These are phyloP conservation scores for Mus pahari DNA, from an alignment of 2,113 vertebrate genomes.

Conservation along the genomic window DNA sequence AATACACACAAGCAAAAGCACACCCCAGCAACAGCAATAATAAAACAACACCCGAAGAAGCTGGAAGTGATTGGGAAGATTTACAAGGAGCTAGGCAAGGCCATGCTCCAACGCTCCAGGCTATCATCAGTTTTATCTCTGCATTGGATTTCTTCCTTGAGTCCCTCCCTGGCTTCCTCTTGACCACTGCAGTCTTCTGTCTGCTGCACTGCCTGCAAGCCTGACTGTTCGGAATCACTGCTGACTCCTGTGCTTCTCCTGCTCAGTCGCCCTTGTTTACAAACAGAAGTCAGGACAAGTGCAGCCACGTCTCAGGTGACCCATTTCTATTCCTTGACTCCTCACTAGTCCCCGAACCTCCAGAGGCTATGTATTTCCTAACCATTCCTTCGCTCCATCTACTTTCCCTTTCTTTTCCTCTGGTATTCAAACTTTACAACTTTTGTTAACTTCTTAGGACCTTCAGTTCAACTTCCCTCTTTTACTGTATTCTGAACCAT, in stretches of 20 bases:
- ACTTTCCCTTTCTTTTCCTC: neutral
- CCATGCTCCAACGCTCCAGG: neutral
- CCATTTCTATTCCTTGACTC: neutral
- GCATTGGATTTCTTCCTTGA: neutral
- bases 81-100: neutral
- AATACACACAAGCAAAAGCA: neutral
- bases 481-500: neutral
- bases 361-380: neutral
- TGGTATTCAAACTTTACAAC: neutral
- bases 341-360: neutral
- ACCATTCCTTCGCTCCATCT: neutral
- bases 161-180: neutral
- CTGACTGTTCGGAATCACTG: neutral
- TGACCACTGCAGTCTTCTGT: too few species aligned
- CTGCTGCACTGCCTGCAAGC: neutral
- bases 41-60: neutral
- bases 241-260: neutral
- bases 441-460: neutral
- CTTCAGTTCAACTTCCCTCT: neutral
- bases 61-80: neutral
- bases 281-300: neutral
- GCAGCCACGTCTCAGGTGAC: neutral
- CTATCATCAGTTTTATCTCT: neutral
- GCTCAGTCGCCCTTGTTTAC: neutral
- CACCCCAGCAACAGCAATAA: neutral